Percentiles rank a stretch among this genome's conserved stretches.
Conservation (phyloP, 35 echinoderm and acorn worm genomes). For the Eucidaris tribuloides region DNA sequence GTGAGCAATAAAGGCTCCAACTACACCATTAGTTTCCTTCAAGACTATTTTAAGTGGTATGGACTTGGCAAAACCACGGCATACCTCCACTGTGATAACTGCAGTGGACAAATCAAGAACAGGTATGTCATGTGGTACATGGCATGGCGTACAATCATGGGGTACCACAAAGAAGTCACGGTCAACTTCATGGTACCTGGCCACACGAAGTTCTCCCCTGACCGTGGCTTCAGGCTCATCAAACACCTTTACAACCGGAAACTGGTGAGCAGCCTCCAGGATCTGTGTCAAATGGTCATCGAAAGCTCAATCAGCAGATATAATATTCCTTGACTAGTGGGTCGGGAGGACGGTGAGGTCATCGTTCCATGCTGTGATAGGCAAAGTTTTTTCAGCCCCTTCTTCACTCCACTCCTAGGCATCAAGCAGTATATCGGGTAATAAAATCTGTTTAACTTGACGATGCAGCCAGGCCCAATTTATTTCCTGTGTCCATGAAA, state of each 20-base stretch:
- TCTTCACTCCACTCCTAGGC: constrained; percentile 16
- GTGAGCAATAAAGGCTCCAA: constrained; percentile 18
- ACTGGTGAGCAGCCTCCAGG: not conserved
- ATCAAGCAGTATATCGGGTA: no score
- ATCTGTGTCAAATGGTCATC: not conserved
- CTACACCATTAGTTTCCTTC: not conserved
- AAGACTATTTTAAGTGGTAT: constrained; percentile 27
- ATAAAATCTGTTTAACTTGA: no score
- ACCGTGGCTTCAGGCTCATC: constrained; percentile 51
- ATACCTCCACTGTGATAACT: constrained; percentile 42
- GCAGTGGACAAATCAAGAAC: constrained; percentile 66
- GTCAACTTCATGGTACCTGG: constrained; percentile 39
- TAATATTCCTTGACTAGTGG: constrained; percentile 50
- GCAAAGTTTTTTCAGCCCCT: constrained; percentile 22
- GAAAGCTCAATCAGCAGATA: not conserved
- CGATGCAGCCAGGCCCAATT: no score
- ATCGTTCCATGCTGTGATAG: constrained; percentile 32
- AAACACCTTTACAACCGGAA: constrained; percentile 16
- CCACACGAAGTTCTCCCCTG: constrained; percentile 65
- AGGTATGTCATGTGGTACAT: constrained; percentile 56
- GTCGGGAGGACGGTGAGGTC: not conserved
- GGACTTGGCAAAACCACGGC: constrained; percentile 24
- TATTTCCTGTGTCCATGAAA: no score
- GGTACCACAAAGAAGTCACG: constrained; percentile 5
- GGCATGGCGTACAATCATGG: constrained; percentile 6